These are phyloP conservation scores for Coelogynopora nodosa DNA, from an alignment of 2,888 invertebrate species.

Conservation along the genomic window DNA sequence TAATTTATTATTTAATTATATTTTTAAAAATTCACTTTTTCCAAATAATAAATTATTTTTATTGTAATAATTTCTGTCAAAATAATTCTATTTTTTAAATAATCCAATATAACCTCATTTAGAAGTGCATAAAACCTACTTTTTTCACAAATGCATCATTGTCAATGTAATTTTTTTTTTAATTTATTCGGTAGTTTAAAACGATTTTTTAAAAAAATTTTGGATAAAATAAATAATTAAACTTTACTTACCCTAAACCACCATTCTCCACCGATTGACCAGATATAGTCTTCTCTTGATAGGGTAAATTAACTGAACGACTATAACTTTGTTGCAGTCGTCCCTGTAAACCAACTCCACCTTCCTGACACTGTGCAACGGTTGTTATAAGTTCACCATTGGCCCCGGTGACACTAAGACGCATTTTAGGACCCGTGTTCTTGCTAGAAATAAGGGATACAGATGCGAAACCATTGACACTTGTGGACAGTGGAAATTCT, in stretches of 20 bases:
- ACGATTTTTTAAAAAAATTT: too few relatives aligned
- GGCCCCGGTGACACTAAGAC: neutral
- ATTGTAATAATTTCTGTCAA: too few relatives aligned
- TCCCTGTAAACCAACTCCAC: neutral
- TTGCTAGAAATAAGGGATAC: neutral
- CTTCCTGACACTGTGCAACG: neutral
- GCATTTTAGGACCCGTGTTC: neutral
- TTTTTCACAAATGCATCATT: too few relatives aligned
- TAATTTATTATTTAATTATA: too few relatives aligned
- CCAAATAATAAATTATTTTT: too few relatives aligned
- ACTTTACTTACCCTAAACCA: neutral
- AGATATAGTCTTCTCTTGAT: neutral
- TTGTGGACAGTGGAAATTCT: neutral
- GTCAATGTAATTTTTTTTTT: too few relatives aligned
- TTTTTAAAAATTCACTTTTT: too few relatives aligned
- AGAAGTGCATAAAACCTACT: too few relatives aligned
- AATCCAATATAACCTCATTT: too few relatives aligned
- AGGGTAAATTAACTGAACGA: neutral
- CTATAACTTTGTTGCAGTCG: too few relatives aligned
- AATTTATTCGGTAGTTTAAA: too few relatives aligned
- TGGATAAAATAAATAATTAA: neutral
- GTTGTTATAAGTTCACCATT: neutral
- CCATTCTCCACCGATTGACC: neutral
- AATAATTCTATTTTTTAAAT: too few relatives aligned
- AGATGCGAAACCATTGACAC: neutral